Percentiles rank a stretch among this genome's conserved stretches.
Evolutionary conservation across 2,797 vertebrate species (phyloP).

Genomic region (Pelodytes ibericus): DNA sequence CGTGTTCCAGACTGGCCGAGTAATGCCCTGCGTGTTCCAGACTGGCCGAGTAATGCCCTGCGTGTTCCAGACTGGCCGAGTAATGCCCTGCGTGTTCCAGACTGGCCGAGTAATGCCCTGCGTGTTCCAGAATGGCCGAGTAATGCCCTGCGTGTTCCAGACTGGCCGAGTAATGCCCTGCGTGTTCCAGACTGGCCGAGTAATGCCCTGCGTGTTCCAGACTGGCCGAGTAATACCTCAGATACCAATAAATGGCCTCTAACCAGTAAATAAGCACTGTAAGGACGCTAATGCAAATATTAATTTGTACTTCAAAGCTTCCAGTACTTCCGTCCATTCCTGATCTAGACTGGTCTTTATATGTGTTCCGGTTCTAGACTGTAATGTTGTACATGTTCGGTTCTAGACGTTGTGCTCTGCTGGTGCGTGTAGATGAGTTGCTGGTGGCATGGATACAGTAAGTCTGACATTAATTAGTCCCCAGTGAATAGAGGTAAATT

Average conservation of each 20-base stretch:
- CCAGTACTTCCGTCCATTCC: neutral
- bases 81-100: neutral
- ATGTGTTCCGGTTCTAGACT: no score
- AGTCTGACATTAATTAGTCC: constrained; percentile 44
- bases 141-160: neutral
- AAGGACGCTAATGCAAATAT: no score
- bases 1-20: neutral
- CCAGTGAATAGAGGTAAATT: constrained; percentile 33
- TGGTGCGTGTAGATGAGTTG: no score
- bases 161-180: neutral
- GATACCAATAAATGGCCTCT: no score
- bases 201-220: neutral
- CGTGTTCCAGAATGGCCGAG: neutral
- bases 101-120: neutral
- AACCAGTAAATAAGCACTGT: no score
- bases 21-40: neutral
- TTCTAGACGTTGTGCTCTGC: no score
- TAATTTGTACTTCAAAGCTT: no score
- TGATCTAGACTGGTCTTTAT: neutral
- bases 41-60: neutral
- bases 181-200: neutral
- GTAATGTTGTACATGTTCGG: no score
- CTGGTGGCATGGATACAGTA: no score
- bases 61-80: neutral
- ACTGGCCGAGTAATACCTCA: neutral